Conservation (phyloP, 2,113 vertebrate species). For the Prinia subflava region DNA sequence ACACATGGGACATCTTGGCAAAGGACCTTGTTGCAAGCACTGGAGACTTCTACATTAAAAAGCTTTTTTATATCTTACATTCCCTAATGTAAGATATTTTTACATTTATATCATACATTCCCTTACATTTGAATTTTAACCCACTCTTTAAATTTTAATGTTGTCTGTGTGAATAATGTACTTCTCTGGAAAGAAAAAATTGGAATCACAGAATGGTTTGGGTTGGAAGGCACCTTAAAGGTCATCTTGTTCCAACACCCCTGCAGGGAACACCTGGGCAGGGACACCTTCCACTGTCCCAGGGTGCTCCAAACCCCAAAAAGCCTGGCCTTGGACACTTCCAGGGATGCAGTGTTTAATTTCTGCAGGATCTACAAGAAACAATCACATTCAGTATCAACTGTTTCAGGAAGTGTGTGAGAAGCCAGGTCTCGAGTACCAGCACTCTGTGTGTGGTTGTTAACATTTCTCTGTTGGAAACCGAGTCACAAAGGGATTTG, state of each 20-base stretch:
- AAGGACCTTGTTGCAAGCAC: neutral
- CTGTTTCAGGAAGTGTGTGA: accelerated
- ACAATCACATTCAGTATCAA: neutral
- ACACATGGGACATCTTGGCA: neutral
- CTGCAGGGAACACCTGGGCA: neutral
- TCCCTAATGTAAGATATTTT: too few species aligned
- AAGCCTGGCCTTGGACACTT: neutral
- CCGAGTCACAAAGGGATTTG: neutral
- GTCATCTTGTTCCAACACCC: accelerated
- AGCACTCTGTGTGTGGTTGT: neutral
- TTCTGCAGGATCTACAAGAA: neutral
- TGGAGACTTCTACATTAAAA: neutral
- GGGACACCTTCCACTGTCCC: neutral
- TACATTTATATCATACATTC: too few species aligned
- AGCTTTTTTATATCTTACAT: neutral
- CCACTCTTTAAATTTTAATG: neutral
- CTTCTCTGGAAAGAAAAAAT: neutral
- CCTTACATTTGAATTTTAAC: neutral
- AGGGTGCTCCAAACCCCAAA: neutral
- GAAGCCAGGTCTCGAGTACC: neutral
- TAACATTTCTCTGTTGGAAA: neutral
- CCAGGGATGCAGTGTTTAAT: neutral
- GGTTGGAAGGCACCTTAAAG: neutral
- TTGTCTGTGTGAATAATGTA: neutral
- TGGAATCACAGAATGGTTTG: neutral